Evolutionary conservation across 2,113 vertebrate genomes (phyloP).

Genomic region (Odocoileus hemionus): DNA sequence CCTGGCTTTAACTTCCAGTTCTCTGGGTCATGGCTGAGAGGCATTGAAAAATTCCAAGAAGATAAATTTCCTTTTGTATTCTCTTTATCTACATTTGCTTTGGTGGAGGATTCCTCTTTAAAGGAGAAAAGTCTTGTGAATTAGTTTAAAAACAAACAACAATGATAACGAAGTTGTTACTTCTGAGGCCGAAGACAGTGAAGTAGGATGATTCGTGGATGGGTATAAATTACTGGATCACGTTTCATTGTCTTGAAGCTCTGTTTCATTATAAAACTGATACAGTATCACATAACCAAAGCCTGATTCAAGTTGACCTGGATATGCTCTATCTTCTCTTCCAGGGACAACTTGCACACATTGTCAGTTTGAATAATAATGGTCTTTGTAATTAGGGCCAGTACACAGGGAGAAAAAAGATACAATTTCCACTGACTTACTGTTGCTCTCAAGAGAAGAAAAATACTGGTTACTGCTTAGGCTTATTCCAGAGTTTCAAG

Average conservation of each 20-base stretch:
- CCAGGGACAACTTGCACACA: slow-evolving; percentile 33
- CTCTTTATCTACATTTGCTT: not conserved
- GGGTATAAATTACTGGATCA: slow-evolving; percentile 5
- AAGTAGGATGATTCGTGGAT: slow-evolving; percentile 28
- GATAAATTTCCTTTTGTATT: slow-evolving; percentile 14
- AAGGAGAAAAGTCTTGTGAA: not conserved
- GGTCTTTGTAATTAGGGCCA: slow-evolving; percentile 36
- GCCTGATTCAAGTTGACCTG: slow-evolving; percentile 29
- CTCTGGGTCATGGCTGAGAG: not conserved
- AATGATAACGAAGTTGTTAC: not conserved
- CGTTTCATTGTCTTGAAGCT: slow-evolving; percentile 49
- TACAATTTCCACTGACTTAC: slow-evolving; percentile 55
- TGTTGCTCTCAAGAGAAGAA: slow-evolving; percentile 48
- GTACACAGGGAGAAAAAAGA: slow-evolving; percentile 33
- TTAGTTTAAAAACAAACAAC: slow-evolving; percentile 39
- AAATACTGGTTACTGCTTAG: slow-evolving; percentile 34
- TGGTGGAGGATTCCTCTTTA: slow-evolving; percentile 20
- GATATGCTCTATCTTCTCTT: slow-evolving; percentile 47
- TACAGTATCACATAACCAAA: slow-evolving; percentile 49
- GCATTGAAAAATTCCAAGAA: slow-evolving; percentile 4
- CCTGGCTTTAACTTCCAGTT: not conserved
- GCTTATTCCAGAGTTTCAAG: slow-evolving; percentile 7
- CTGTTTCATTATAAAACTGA: slow-evolving; percentile 52
- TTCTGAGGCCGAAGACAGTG: slow-evolving; percentile 40
- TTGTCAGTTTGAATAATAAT: slow-evolving; percentile 55